Evolutionary conservation across 2,888 invertebrate species (phyloP).

Genomic region (Schizotus pectinicornis): DNA sequence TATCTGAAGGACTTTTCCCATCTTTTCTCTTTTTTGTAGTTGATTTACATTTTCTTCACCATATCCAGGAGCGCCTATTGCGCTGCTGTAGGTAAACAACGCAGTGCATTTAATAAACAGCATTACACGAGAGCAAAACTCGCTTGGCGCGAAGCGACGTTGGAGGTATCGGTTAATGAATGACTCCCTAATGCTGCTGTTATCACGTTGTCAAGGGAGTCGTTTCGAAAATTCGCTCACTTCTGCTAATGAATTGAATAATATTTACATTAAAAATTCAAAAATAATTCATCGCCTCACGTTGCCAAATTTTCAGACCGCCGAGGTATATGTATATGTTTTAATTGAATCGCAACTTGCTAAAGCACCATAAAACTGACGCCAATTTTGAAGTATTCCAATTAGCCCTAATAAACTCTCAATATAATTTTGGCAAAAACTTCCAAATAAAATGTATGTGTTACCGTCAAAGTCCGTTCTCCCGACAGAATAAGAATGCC

Average conservation of each 20-base stretch:
- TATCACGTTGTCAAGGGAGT: slow-evolving; percentile 50
- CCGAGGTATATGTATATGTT: slow-evolving; percentile 40
- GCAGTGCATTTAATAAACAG: slow-evolving; percentile 38
- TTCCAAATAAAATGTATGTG: no score
- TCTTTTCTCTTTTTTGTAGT: no score
- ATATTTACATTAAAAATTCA: slow-evolving; percentile 51
- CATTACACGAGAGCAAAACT: slow-evolving; percentile 34
- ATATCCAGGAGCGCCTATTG: no score
- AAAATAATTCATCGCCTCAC: slow-evolving; percentile 44
- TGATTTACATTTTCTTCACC: no score
- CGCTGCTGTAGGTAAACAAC: slow-evolving; percentile 22
- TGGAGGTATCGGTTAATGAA: slow-evolving; percentile 45
- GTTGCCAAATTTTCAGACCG: slow-evolving; percentile 35
- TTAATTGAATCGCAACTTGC: slow-evolving; percentile 31
- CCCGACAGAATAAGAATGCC: no score
- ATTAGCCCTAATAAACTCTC: slow-evolving; percentile 5
- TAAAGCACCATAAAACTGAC: slow-evolving; percentile 10
- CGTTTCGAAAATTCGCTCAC: slow-evolving; percentile 49
- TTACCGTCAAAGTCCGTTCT: no score
- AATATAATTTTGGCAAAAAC: no score
- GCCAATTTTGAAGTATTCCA: slow-evolving; percentile 18
- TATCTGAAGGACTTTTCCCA: no score
- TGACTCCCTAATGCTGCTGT: slow-evolving; percentile 49
- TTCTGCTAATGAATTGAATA: slow-evolving; percentile 52
- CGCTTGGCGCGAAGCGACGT: slow-evolving; percentile 42